These are phyloP conservation scores for Pseudomugil gertrudae DNA, from an alignment of 2,797 vertebrate species.

Conservation along the genomic window DNA sequence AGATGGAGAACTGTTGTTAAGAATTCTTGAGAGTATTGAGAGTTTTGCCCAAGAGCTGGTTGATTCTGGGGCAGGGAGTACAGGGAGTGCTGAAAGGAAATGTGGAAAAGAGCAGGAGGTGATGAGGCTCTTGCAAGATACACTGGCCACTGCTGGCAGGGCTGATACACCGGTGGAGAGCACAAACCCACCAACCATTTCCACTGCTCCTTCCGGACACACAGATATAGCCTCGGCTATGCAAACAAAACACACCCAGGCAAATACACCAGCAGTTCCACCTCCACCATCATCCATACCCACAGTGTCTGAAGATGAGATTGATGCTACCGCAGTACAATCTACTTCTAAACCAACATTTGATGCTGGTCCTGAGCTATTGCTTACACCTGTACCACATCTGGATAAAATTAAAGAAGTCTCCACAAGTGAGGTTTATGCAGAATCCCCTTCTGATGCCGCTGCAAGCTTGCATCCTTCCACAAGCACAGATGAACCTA, in stretches of 20 bases:
- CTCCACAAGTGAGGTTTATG: constrained; percentile 13
- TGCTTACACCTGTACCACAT: constrained; percentile 28
- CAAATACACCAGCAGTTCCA: constrained; percentile 25
- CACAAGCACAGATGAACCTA: constrained; percentile 13
- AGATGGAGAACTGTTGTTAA: constrained; percentile 89
- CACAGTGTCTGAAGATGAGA: constrained; percentile 22
- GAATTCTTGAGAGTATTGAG: constrained; percentile 97
- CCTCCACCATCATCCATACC: background rate
- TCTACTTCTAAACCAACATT: constrained; percentile 22
- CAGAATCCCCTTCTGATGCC: constrained; percentile 14
- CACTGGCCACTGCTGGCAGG: constrained; percentile 84
- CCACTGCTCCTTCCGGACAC: constrained; percentile 12
- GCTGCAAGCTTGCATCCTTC: constrained; percentile 34
- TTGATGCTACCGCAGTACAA: constrained; percentile 22
- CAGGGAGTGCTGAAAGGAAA: constrained; percentile 81
- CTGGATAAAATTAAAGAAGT: constrained; percentile 32
- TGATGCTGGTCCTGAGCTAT: constrained; percentile 20
- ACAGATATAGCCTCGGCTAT: constrained; percentile 36
- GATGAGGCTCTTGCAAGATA: constrained; percentile 97
- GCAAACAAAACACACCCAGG: constrained; percentile 47
- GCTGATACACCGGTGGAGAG: constrained; percentile 58
- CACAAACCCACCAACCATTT: constrained; percentile 11
- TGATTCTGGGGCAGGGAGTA: constrained; percentile 89
- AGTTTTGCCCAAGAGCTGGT: constrained; percentile 98
- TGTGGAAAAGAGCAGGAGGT: constrained; percentile 93